These are phyloP conservation scores for Caenorhabditis briggsae DNA, from an alignment of 1,140 invertebrate genomes.

Conservation along the genomic window DNA sequence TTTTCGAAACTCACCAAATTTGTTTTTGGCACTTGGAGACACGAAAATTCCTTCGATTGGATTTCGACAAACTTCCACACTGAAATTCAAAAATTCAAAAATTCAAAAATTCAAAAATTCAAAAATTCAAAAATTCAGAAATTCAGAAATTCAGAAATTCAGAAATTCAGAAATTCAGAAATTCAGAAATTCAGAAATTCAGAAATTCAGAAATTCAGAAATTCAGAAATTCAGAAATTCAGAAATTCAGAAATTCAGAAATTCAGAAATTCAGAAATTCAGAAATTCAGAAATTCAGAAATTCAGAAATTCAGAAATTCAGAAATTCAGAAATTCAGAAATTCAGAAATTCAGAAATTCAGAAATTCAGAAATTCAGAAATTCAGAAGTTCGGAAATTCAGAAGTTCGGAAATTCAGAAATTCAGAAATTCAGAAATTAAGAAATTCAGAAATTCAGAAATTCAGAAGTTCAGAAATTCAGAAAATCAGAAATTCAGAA, in stretches of 20 bases:
- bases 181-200: not conserved
- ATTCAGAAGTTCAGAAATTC: no score
- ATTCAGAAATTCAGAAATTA: no score
- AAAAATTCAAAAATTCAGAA: not conserved
- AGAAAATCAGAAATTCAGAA: no score
- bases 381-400: no score
- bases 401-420: no score
- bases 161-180: no score
- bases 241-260: not conserved
- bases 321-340: not conserved
- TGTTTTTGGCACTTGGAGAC: conserved; percentile 23
- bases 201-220: not conserved
- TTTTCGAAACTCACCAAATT: not conserved
- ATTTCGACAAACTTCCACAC: conserved; percentile 11
- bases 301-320: not conserved
- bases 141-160: not conserved
- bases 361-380: no score
- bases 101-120: no score
- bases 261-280: not conserved
- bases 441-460: no score
- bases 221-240: not conserved
- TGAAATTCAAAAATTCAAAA: not conserved
- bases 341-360: no score
- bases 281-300: not conserved
- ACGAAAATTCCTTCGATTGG: conserved; percentile 33